These are phyloP conservation scores for Catostomus latipinnis DNA, from an alignment of 2,797 vertebrate genomes.

Conservation along the genomic window DNA sequence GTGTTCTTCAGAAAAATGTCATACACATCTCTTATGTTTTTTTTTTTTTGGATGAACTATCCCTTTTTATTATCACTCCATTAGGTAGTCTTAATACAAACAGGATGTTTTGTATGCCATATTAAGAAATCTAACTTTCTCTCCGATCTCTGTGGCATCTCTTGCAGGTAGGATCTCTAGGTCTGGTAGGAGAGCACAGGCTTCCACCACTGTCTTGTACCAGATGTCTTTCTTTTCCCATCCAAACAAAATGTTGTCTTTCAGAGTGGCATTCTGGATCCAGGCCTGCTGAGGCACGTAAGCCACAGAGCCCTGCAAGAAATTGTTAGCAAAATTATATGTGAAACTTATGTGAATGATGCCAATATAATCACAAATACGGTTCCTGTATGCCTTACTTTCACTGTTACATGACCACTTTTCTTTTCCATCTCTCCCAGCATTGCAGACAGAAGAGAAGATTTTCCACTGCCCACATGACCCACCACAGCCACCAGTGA, in stretches of 20 bases:
- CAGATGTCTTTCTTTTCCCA: conserved; percentile 70
- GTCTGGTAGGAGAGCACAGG: conserved; percentile 82
- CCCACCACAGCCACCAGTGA: conserved; percentile 83
- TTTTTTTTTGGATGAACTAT: too few relatives aligned
- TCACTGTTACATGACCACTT: conserved; percentile 67
- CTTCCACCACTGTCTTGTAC: conserved; percentile 78
- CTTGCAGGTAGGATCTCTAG: conserved; percentile 79
- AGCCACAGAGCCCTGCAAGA: conserved; percentile 76
- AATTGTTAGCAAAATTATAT: background rate
- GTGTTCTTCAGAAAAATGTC: too few relatives aligned
- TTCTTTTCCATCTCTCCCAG: conserved; percentile 81
- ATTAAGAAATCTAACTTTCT: conserved; percentile 75
- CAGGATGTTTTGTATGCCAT: too few relatives aligned
- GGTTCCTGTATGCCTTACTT: conserved; percentile 67
- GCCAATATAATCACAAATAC: background rate
- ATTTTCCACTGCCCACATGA: conserved; percentile 85
- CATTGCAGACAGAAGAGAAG: conserved; percentile 82
- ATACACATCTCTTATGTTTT: too few relatives aligned
- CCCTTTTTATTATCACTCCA: too few relatives aligned
- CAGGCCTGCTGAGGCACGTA: conserved; percentile 77
- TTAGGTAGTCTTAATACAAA: too few relatives aligned
- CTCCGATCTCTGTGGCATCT: conserved; percentile 78
- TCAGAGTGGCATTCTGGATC: too few relatives aligned
- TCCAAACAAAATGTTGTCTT: conserved; percentile 81
- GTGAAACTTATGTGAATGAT: background rate